Evolutionary conservation across 2,888 invertebrate species (phyloP).

Genomic region (Apoda limacodes): DNA sequence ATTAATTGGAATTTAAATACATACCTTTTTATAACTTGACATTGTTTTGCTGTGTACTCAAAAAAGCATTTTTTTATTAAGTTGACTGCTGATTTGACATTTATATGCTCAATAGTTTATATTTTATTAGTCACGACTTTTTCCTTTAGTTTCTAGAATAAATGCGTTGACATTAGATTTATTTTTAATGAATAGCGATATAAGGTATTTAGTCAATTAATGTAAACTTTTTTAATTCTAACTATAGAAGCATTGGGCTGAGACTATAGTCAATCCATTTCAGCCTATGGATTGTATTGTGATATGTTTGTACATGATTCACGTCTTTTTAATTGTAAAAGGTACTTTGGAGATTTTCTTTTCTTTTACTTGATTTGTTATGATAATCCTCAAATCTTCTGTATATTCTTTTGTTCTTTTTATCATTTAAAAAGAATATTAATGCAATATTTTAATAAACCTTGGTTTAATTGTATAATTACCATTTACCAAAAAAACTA

Average conservation of each 20-base stretch:
- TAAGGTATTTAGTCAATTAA: constrained; percentile 70
- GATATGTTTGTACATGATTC: too few species aligned
- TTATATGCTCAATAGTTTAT: constrained; percentile 65
- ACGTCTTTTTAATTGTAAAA: too few species aligned
- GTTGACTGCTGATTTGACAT: constrained; percentile 61
- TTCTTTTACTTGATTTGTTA: too few species aligned
- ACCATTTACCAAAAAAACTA: too few species aligned
- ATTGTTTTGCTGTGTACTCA: constrained; percentile 55
- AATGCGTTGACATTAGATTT: constrained; percentile 51
- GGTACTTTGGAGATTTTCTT: too few species aligned
- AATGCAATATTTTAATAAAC: too few species aligned
- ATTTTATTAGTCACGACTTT: constrained; percentile 35
- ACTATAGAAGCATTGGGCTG: constrained; percentile 36
- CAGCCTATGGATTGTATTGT: constrained; percentile 34
- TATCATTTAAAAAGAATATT: too few species aligned
- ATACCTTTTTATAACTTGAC: constrained; percentile 38
- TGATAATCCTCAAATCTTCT: too few species aligned
- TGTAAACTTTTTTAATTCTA: constrained; percentile 52
- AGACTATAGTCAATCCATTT: constrained; percentile 34
- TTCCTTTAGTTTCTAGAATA: constrained; percentile 20
- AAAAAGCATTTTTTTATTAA: constrained; percentile 56
- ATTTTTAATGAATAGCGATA: constrained; percentile 43
- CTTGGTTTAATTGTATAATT: too few species aligned
- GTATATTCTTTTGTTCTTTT: too few species aligned
- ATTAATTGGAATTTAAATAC: too few species aligned